Evolutionary conservation across 2,113 vertebrate genomes (phyloP).

Genomic region (Malaclemys terrapin): DNA sequence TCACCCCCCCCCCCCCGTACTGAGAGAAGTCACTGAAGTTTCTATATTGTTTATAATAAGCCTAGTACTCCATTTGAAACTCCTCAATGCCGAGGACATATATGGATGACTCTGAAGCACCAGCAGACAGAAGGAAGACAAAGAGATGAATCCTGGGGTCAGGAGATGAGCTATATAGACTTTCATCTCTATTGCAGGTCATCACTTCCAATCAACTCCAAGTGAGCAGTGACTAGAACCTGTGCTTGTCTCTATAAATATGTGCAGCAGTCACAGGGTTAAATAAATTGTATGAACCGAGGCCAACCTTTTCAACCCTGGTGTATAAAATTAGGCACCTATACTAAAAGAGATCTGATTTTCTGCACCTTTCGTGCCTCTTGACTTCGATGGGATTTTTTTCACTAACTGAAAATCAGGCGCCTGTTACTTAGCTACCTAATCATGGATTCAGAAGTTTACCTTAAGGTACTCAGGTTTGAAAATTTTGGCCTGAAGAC

Average conservation of each 20-base stretch:
- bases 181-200: slow-evolving; percentile 14
- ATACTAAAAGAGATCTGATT: not conserved
- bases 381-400: not conserved
- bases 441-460: not conserved
- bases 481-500: not conserved
- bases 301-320: not conserved
- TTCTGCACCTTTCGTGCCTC: not conserved
- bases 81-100: rapidly evolving
- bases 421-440: rapidly evolving
- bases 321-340: not conserved
- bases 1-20: rapidly evolving
- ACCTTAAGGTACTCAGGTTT: not conserved
- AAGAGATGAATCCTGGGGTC: not conserved
- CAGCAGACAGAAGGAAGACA: not conserved
- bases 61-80: not conserved
- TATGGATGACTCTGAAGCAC: not conserved
- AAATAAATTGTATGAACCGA: not conserved
- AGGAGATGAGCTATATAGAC: not conserved
- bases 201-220: not conserved
- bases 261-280: not conserved
- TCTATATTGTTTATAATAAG: not conserved
- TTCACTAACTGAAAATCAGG: not conserved
- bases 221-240: not conserved
- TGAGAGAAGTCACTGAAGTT: not conserved
- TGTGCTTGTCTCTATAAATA: not conserved